phyloP scores from a whole-genome alignment of 2,888 invertebrate species.

The Drosophila testacea region DNA sequence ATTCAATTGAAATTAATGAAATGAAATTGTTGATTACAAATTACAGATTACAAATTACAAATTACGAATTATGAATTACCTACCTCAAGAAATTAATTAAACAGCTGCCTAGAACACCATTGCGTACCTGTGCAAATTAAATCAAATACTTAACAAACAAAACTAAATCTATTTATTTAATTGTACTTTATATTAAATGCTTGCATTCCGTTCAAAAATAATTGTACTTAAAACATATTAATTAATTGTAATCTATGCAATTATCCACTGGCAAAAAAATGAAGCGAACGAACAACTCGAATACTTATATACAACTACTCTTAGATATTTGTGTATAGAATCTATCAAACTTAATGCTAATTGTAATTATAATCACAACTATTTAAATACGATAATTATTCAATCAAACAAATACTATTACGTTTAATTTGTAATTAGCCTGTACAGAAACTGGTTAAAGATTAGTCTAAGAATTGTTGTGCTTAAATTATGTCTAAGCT shows the following conservation, averaged over 20 bases:
- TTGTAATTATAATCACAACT: constrained; percentile 10
- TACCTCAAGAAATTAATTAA: constrained; percentile 71
- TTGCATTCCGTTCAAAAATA: constrained; percentile 78
- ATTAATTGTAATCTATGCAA: constrained; percentile 40
- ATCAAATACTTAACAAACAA: constrained; percentile 62
- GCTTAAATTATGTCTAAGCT: constrained; percentile 59
- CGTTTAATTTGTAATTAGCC: constrained; percentile 29
- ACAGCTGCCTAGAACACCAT: constrained; percentile 70
- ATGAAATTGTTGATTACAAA: constrained; percentile 27
- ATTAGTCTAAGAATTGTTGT: constrained; percentile 74
- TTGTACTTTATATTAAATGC: constrained; percentile 28
- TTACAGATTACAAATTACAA: constrained; percentile 56
- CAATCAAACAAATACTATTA: constrained; percentile 24
- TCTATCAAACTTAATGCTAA: constrained; percentile 10
- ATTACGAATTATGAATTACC: constrained; percentile 41
- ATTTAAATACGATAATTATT: constrained; percentile 1
- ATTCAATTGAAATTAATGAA: constrained; percentile 18
- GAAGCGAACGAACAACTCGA: constrained; percentile 61
- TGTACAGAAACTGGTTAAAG: constrained; percentile 72
- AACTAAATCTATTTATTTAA: constrained; percentile 52
- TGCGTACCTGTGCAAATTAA: constrained; percentile 79
- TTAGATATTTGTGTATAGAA: constrained; percentile 20
- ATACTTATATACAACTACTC: constrained; percentile 36
- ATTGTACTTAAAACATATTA: constrained; percentile 51
- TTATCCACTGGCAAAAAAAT: constrained; percentile 9